A percentile compares a stretch with the other conserved stretches of the same genome.
Evolutionary conservation across 2,113 vertebrate genomes (phyloP).

Genomic region (Amblyornis subalaris): DNA sequence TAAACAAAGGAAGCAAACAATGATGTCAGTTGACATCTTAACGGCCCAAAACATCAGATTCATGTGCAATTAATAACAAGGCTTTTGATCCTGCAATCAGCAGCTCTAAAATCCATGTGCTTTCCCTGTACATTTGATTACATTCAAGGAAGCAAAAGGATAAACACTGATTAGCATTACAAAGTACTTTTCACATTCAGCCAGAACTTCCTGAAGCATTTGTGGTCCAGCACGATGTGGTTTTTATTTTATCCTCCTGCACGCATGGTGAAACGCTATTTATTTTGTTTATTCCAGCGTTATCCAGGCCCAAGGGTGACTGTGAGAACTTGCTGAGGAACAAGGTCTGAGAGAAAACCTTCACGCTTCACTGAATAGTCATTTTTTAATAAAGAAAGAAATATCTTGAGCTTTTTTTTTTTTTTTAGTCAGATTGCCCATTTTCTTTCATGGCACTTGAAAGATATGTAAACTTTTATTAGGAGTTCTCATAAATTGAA

Average conservation of each 20-base stretch:
- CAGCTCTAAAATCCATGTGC: constrained; percentile 1
- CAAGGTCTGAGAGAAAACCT: neutral
- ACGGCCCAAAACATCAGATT: neutral
- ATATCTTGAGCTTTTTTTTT: neutral
- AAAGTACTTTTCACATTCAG: neutral
- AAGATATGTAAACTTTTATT: constrained; percentile 47
- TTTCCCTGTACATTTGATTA: constrained; percentile 8
- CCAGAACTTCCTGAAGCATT: neutral
- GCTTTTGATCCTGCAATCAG: constrained; percentile 49
- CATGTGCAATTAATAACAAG: constrained; percentile 48
- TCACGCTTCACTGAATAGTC: neutral
- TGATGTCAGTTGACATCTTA: constrained; percentile 21
- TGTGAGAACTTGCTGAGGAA: neutral
- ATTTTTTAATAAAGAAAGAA: neutral
- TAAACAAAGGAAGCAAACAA: constrained; percentile 37
- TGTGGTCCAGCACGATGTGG: neutral
- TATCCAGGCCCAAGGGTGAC: neutral
- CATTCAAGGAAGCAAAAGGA: constrained; percentile 17
- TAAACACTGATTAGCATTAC: constrained; percentile 34
- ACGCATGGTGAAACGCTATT: neutral
- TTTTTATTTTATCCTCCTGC: constrained; percentile 3
- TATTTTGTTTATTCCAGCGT: constrained; percentile 22
- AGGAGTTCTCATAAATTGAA: constrained; percentile 36
- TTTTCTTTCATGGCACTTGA: constrained; percentile 28
- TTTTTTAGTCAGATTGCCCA: neutral